Evolutionary conservation across 2,797 vertebrate species (phyloP), one percentile per base, ranked within the genome.

Genomic region (Meriones psammophilus): DNA sequence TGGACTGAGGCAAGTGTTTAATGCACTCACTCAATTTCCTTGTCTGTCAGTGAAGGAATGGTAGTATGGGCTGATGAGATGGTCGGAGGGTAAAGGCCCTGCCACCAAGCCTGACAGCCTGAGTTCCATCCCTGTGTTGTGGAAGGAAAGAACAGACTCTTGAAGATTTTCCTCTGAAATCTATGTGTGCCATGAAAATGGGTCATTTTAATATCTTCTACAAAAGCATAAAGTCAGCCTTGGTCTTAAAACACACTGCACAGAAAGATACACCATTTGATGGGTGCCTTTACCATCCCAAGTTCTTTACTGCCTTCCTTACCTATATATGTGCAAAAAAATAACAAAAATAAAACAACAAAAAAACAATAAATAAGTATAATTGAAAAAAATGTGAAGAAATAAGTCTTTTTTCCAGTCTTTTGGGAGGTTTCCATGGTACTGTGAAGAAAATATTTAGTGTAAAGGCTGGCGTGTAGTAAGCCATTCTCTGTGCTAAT

Each of bases 401-500:
- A 74, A 58, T 24, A 60, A 24, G 39, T 73, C 33, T 15, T 22
- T 56, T 14, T 39, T 46, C 66, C 22, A 42, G 50, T 13, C 91
- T 73, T n/a, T 28, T 42, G 42, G 76, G 79, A 60, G 17, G 18
- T 84, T 90, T 77, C 81, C 88, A 1, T 76, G 86, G 54, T 77
- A 58, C 24, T 39, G 6, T n/a, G 56, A 84, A 88, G 77, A 90
- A 92, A 84, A 64, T 54, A 17, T 66, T 87, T 77, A 90, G 18
- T 15, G 0, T 54, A 62, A 64, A 71, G 60, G 13, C 30, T 88
- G 60, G 12, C 15, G 73, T 71, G 7, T 81, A 56, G 80, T 54
- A 68, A 92, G 46, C 7, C n/a, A 8, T 94, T 86, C 46, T 56
- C 88, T 77, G 68, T 89, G 79, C 83, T 79, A 77, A 66, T 94